Evolutionary conservation across 2,888 invertebrate genomes (phyloP).

Genomic region (Augiades crinisus): DNA sequence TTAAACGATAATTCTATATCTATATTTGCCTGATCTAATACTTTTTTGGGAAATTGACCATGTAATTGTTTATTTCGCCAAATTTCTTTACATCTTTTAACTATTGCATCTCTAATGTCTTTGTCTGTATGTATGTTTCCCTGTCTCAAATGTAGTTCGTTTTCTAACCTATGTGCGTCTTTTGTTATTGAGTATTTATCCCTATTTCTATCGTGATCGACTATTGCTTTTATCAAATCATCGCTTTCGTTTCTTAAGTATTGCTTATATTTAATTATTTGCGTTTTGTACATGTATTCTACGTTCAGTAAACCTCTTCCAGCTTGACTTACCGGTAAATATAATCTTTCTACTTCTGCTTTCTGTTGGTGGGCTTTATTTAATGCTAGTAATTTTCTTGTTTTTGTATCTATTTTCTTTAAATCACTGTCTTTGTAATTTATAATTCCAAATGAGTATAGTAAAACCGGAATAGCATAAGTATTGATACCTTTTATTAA

Average conservation of each 20-base stretch:
- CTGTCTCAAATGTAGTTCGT: too few relatives aligned
- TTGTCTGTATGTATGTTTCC: too few relatives aligned
- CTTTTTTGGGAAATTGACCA: slow-evolving; percentile 18
- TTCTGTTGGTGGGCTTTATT: slow-evolving; percentile 28
- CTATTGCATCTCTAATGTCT: slow-evolving; percentile 3
- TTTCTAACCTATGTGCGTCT: too few relatives aligned
- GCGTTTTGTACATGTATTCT: too few relatives aligned
- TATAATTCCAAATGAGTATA: not conserved
- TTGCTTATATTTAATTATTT: too few relatives aligned
- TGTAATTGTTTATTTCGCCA: slow-evolving; percentile 4
- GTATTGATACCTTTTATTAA: slow-evolving; percentile 17
- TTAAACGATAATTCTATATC: not conserved
- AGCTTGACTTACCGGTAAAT: slow-evolving; percentile 11
- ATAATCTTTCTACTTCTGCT: slow-evolving; percentile 25
- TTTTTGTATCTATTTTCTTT: slow-evolving; percentile 23
- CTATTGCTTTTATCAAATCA: slow-evolving; percentile 2
- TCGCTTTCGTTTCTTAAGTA: too few relatives aligned
- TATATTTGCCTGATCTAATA: slow-evolving; percentile 16
- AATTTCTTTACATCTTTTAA: not conserved
- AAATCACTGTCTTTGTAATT: slow-evolving; percentile 25
- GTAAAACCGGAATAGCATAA: not conserved
- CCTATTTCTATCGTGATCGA: not conserved
- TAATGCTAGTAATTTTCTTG: slow-evolving; percentile 22
- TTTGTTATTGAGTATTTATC: not conserved
- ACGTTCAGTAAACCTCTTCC: too few relatives aligned